These are phyloP conservation scores for Xestia xanthographa DNA, from an alignment of 2,888 invertebrate species.

Conservation along the genomic window DNA sequence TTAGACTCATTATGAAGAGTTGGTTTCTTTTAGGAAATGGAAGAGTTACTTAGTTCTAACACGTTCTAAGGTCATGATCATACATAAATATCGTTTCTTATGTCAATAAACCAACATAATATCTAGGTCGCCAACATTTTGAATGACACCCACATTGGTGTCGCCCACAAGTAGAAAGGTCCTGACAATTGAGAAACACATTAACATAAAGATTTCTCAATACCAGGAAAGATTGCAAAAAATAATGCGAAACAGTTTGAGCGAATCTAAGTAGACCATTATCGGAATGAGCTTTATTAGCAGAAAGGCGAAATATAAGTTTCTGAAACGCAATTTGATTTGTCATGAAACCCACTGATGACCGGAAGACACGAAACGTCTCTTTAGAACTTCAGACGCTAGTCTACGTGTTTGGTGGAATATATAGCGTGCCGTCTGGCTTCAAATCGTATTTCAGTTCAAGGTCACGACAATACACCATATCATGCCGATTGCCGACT, in stretches of 20 bases:
- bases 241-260: slow-evolving; percentile 25
- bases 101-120: slow-evolving; percentile 78
- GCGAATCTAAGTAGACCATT: slow-evolving; percentile 38
- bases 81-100: slow-evolving; percentile 66
- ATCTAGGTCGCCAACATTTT: slow-evolving; percentile 73
- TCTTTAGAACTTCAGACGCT: slow-evolving; percentile 54
- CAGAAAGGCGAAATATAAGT: slow-evolving; percentile 51
- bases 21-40: background rate
- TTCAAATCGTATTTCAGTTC: slow-evolving; percentile 65
- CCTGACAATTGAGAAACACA: slow-evolving; percentile 26
- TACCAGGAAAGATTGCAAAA: slow-evolving; percentile 27
- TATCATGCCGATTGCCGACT: slow-evolving; percentile 18
- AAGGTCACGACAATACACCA: slow-evolving; percentile 65
- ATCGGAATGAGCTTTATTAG: slow-evolving; percentile 43
- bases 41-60: background rate
- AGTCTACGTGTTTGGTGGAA: slow-evolving; percentile 65
- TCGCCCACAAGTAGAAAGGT: slow-evolving; percentile 48
- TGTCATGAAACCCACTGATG: slow-evolving; percentile 73
- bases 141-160: slow-evolving; percentile 36
- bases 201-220: slow-evolving; percentile 42
- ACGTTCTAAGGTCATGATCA: too few relatives aligned
- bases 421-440: slow-evolving; percentile 58
- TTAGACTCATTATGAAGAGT: background rate
- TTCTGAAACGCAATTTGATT: slow-evolving; percentile 66
- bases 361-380: slow-evolving; percentile 74